Percentiles rank a stretch among this genome's conserved stretches.
Evolutionary conservation across 2,888 invertebrate genomes (phyloP).

Genomic region (Gymnocheta viridis): DNA sequence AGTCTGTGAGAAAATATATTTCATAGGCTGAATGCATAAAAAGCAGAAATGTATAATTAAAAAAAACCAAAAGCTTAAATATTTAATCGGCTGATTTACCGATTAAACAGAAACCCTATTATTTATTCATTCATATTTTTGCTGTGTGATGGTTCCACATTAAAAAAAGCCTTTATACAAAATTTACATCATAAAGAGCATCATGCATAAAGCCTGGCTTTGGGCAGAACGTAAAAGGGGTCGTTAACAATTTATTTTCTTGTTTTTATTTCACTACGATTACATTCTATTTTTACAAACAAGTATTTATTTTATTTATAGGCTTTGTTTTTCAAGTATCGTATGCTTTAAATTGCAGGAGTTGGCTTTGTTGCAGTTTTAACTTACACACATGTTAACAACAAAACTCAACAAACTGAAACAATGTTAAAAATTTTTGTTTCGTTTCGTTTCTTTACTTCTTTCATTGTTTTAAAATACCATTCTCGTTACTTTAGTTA

Average conservation of each 20-base stretch:
- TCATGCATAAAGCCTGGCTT: neutral
- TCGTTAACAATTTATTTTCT: neutral
- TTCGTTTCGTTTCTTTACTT: neutral
- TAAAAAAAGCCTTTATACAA: neutral
- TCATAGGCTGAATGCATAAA: no score
- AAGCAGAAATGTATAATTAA: no score
- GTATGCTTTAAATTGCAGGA: neutral
- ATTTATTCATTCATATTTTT: neutral
- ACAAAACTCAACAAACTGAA: conserved; percentile 11
- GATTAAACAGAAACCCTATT: no score
- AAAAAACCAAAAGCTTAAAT: no score
- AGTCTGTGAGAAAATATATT: no score
- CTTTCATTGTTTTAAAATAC: neutral
- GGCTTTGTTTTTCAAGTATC: conserved; percentile 20
- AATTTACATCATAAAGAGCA: neutral
- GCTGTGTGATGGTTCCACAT: neutral
- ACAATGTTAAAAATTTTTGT: neutral
- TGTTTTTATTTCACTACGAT: neutral
- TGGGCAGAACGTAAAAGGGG: neutral
- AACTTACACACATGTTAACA: conserved; percentile 32
- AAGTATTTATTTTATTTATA: conserved; percentile 19
- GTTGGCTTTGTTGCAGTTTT: conserved; percentile 17
- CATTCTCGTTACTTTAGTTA: conserved; percentile 25
- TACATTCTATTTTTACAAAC: conserved; percentile 2
- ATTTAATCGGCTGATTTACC: no score